A percentile compares a stretch with the other conserved stretches of the same genome.
phyloP scores from a whole-genome alignment of 2,113 vertebrate species.

The Zosterops borbonicus region DNA sequence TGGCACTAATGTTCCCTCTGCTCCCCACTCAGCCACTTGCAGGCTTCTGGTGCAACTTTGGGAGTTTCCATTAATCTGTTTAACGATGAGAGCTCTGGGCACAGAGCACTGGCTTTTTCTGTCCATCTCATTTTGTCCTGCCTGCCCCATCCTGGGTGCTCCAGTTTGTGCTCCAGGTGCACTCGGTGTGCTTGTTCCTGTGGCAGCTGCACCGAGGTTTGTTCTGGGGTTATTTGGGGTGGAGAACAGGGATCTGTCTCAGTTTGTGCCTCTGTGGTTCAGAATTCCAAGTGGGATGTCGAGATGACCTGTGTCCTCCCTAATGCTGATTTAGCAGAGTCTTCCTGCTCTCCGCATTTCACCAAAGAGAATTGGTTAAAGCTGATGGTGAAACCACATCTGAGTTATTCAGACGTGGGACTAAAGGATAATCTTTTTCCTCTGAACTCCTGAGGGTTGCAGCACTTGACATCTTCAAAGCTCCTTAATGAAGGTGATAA shows the following conservation, averaged over 20 bases:
- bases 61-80: neutral
- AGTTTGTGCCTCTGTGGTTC: neutral
- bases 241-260: rapidly evolving
- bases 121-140: rapidly evolving
- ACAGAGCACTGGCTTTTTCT: neutral
- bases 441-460: neutral
- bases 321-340: neutral
- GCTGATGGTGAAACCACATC: neutral
- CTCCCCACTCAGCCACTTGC: neutral
- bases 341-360: neutral
- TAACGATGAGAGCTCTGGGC: neutral
- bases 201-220: neutral
- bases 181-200: rapidly evolving
- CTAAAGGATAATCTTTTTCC: neutral
- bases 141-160: neutral
- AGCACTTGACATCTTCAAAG: neutral
- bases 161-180: no score
- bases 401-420: neutral
- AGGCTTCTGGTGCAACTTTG: neutral
- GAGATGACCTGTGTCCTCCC: rapidly evolving
- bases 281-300: rapidly evolving
- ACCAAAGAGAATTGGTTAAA: neutral
- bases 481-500: neutral
- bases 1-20: conserved; percentile 32
- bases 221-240: neutral